Evolutionary conservation across 2,888 invertebrate genomes (phyloP), one percentile per base, ranked within the genome.

Genomic region (Boloria selene): DNA sequence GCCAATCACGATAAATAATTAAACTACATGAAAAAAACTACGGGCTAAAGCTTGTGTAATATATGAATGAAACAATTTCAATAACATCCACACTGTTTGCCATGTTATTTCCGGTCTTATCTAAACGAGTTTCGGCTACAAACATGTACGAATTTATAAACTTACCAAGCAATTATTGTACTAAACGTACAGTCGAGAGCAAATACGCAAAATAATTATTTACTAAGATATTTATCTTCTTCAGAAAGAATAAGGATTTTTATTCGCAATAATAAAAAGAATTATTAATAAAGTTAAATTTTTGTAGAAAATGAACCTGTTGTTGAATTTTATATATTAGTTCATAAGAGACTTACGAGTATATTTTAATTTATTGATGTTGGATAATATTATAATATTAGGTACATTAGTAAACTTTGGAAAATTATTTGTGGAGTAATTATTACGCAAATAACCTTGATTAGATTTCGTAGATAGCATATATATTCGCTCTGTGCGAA

Each of bases 81-180:
- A 59, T 50, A 59, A 58, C 49, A 60, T 22, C 42, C 47, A 62
- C 56, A 45, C 56, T 45, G 61, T 54, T 62, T 65, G 61, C 18
- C 65, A 45, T 55, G 65, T 54, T 62, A 54, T 68, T 68, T 68
- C 65, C 68, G 68, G 68, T 59, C 65, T 61, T 68, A 68, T 68
- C 62, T 65, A 62, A 62, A 68, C 68, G 59, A 68, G 68, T 65
- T 68, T 68, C 59, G 68, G 62, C 65, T 62, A 62, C 65, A 68
- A 68, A 61, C 65, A 31, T 50, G 60, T 51, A n/a, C 14, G 50
- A 51, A 51, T 50, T 60, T 51, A 18, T 60, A 50, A 49, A 31
- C 22, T 31, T 13, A 47, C 45, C 26, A 58, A 18, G 55, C 22
- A 18, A 22, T 44, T 44, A 17, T 26, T 45, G 16, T 14, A 13